Evolutionary conservation across 30 jellyfish, hydroid and myxozoan species (phyloP).

Genomic region (Mastigias papua): DNA sequence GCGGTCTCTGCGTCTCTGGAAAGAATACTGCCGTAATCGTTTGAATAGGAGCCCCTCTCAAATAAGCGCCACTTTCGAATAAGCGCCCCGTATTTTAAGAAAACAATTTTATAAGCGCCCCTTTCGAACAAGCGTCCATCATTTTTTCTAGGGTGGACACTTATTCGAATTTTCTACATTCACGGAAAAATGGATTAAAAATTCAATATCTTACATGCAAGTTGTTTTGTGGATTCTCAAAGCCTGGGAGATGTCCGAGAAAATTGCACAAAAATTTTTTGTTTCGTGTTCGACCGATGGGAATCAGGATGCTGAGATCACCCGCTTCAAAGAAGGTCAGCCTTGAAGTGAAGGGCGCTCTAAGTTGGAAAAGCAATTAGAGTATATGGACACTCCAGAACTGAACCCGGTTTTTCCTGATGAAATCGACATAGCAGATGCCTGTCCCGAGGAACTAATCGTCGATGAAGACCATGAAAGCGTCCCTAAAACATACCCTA

Average conservation of each 20-base stretch:
- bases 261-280: conserved; percentile 53
- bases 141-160: conserved; percentile 38
- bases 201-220: not conserved
- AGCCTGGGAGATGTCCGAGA: not conserved
- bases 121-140: too few species aligned
- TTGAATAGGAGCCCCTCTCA: not conserved
- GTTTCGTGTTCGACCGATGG: conserved; percentile 69
- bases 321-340: conserved; percentile 85
- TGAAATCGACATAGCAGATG: conserved; percentile 65
- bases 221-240: not conserved
- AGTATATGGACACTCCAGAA: conserved; percentile 74
- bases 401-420: conserved; percentile 83
- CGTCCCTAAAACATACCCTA: too few species aligned
- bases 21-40: not conserved
- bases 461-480: conserved; percentile 79
- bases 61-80: not conserved
- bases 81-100: not conserved
- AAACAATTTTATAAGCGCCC: not conserved
- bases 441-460: conserved; percentile 63
- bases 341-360: conserved; percentile 76
- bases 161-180: conserved; percentile 33
- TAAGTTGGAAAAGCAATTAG: conserved; percentile 72
- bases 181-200: not conserved
- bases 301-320: conserved; percentile 80
- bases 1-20: too few species aligned